A percentile compares a stretch with the other conserved stretches of the same genome.
These are phyloP conservation scores for Crotalus viridis DNA, from an alignment of 2,113 vertebrate genomes.

Conservation along the genomic window DNA sequence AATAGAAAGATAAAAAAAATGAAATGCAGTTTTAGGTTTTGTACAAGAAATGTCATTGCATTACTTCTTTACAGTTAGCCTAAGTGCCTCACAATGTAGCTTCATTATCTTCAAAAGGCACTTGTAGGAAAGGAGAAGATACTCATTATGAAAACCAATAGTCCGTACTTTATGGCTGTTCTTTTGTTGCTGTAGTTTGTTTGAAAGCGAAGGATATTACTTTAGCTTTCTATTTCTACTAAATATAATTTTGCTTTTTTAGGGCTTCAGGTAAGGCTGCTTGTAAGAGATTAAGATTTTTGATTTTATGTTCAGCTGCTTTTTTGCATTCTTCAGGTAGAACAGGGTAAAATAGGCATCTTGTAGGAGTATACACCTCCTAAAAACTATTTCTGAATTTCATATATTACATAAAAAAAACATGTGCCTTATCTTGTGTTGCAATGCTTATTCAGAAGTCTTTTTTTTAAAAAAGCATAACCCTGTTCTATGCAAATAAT, in stretches of 20 bases:
- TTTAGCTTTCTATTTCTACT: conserved; percentile 29
- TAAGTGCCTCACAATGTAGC: conserved; percentile 75
- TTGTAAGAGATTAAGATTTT: conserved; percentile 32
- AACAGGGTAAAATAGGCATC: conserved; percentile 65
- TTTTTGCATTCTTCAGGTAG: conserved; percentile 67
- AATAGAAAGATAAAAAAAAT: conserved; percentile 64
- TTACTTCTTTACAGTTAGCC: conserved; percentile 65
- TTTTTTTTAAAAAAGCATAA: conserved; percentile 47
- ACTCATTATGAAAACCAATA: conserved; percentile 47
- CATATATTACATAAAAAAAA: conserved; percentile 59
- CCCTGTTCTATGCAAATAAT: conserved; percentile 69
- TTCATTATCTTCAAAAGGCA: conserved; percentile 65
- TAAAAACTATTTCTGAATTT: conserved; percentile 65
- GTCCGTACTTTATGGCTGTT: conserved; percentile 33
- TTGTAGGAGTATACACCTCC: conserved; percentile 58
- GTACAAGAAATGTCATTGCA: conserved; percentile 54
- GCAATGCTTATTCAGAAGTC: conserved; percentile 57
- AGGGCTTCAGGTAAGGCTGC: conserved; percentile 33
- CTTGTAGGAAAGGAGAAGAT: conserved; percentile 56
- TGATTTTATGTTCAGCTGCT: conserved; percentile 48
- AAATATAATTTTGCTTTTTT: conserved; percentile 15
- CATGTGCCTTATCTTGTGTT: conserved; percentile 79
- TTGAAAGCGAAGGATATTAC: conserved; percentile 43
- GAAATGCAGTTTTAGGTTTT: conserved; percentile 67
- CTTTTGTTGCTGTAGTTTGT: background rate